These are phyloP conservation scores for Dastarcus helophoroides DNA, from an alignment of 2,888 invertebrate species.

Conservation along the genomic window DNA sequence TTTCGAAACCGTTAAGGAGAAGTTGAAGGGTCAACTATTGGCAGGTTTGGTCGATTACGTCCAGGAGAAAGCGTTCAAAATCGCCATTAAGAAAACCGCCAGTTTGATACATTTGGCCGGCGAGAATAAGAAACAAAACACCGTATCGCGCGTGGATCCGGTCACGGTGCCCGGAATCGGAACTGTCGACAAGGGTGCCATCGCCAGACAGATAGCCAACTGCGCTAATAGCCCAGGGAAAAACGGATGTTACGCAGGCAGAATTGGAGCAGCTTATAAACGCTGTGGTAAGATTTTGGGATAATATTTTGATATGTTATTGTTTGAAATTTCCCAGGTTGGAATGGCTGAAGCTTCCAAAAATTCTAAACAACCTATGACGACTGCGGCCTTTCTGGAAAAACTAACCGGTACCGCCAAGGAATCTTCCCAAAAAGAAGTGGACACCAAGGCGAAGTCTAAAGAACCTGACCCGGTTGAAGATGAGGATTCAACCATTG, in stretches of 20 bases:
- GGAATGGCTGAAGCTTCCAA: slow-evolving; percentile 54
- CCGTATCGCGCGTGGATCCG: slow-evolving; percentile 33
- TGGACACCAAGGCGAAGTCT: slow-evolving; percentile 5
- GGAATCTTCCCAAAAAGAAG: slow-evolving; percentile 5
- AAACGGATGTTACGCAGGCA: slow-evolving; percentile 66
- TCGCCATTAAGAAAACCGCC: slow-evolving; percentile 66
- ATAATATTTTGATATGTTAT: slow-evolving; percentile 7
- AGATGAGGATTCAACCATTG: slow-evolving; percentile 10
- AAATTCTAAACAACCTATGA: slow-evolving; percentile 39
- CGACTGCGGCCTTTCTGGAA: slow-evolving; percentile 41
- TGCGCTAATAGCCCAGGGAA: slow-evolving; percentile 68
- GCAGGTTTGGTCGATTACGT: slow-evolving; percentile 39
- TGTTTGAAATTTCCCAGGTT: slow-evolving; percentile 40
- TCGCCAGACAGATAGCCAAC: slow-evolving; percentile 71
- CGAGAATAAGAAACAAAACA: slow-evolving; percentile 36
- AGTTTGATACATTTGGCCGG: slow-evolving; percentile 57
- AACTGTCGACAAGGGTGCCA: slow-evolving; percentile 64
- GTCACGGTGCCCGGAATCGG: slow-evolving; percentile 58
- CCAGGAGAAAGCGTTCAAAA: slow-evolving; percentile 60
- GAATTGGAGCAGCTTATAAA: slow-evolving; percentile 71
- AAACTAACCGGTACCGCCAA: slow-evolving; percentile 17
- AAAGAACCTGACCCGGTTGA: slow-evolving; percentile 2
- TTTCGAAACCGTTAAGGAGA: slow-evolving; percentile 77
- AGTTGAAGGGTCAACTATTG: slow-evolving; percentile 40
- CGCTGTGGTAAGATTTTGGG: slow-evolving; percentile 50